Percentiles rank a stretch among this genome's conserved stretches.
These are phyloP conservation scores for Agapornis canus DNA, from an alignment of 2,797 vertebrate genomes.

Conservation along the genomic window DNA sequence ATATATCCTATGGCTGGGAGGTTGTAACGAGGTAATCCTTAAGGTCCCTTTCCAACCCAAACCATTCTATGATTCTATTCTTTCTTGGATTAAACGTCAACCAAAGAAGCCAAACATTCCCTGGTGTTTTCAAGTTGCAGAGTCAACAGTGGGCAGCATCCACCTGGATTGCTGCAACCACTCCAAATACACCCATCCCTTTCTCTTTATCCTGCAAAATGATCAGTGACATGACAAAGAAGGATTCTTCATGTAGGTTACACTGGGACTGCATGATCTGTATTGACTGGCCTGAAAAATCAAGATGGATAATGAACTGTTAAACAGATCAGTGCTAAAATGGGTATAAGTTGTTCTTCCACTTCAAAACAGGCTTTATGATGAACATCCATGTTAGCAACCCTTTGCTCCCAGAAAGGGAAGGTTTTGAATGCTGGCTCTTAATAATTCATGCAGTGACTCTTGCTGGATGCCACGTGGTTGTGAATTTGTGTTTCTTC, in stretches of 20 bases:
- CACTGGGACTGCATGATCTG: not conserved
- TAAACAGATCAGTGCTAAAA: not conserved
- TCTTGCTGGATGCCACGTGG: not conserved
- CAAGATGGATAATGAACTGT: not conserved
- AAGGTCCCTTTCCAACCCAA: not conserved
- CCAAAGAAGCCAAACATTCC: not conserved
- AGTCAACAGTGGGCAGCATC: not conserved
- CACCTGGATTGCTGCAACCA: not conserved
- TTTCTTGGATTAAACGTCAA: not conserved
- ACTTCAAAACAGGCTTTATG: not conserved
- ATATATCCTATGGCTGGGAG: not conserved
- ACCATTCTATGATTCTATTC: not conserved
- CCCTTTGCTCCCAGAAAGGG: not conserved
- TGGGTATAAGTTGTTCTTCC: not conserved
- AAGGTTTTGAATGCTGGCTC: not conserved
- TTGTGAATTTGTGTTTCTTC: constrained; percentile 38
- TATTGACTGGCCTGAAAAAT: accelerated
- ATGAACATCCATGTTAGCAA: not conserved
- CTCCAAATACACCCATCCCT: not conserved
- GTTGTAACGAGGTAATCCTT: not conserved
- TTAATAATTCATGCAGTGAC: constrained; percentile 48
- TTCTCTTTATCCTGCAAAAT: not conserved
- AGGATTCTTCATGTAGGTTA: not conserved
- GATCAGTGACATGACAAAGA: not conserved
- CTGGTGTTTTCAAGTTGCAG: not conserved